Percentiles rank a stretch among this genome's conserved stretches.
phyloP scores from a whole-genome alignment of 2,888 invertebrate species.

The Drosophila fungiperda region DNA sequence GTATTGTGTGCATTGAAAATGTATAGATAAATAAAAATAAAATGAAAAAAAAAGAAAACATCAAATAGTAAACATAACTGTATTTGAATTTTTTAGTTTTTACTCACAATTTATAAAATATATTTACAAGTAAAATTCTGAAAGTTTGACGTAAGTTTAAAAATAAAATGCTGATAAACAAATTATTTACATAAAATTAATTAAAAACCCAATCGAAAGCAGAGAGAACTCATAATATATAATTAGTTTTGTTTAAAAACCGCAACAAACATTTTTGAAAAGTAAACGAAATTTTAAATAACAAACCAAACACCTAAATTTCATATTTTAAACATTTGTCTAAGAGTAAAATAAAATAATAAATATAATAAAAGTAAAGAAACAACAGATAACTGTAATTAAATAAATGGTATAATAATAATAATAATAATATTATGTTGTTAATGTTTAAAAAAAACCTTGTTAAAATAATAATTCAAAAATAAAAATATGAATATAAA shows the following conservation, averaged over 20 bases:
- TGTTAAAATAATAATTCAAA: constrained; percentile 85
- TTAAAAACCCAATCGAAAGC: constrained; percentile 42
- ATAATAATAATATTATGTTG: constrained; percentile 83
- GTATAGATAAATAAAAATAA: constrained; percentile 44
- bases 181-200: constrained; percentile 62
- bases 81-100: constrained; percentile 69
- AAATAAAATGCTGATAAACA: constrained; percentile 44
- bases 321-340: constrained; percentile 78
- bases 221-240: constrained; percentile 46
- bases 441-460: constrained; percentile 85
- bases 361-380: constrained; percentile 60
- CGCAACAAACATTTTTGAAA: constrained; percentile 35
- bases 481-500: constrained; percentile 81
- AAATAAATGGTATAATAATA: constrained; percentile 71
- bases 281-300: constrained; percentile 62
- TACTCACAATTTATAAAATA: constrained; percentile 71
- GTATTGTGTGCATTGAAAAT: constrained; percentile 48
- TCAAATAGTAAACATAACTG: constrained; percentile 53
- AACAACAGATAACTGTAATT: constrained; percentile 69
- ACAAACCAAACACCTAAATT: constrained; percentile 65
- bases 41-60: constrained; percentile 35
- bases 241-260: constrained; percentile 57
- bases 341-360: constrained; percentile 52
- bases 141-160: constrained; percentile 57
- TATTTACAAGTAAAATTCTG: constrained; percentile 62